Evolutionary conservation across 2,888 invertebrate species (phyloP).

Genomic region (Oscheius sp.): DNA sequence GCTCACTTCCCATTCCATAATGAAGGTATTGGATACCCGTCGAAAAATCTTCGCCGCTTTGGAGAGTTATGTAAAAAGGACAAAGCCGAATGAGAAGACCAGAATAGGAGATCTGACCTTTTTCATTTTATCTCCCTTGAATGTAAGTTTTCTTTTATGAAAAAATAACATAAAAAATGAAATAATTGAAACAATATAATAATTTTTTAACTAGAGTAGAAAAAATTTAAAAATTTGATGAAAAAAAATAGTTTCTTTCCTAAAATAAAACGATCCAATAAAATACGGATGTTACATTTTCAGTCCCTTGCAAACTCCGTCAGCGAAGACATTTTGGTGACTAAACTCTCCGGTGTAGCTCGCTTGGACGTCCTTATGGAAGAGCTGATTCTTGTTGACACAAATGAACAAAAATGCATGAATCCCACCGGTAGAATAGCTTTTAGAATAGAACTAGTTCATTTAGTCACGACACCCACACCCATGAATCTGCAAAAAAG

Average conservation of each 20-base stretch:
- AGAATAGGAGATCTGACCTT: conserved; percentile 86
- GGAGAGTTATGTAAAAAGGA: conserved; percentile 90
- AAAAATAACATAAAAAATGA: no score
- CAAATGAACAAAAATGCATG: conserved; percentile 34
- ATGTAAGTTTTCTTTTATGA: conserved; percentile 37
- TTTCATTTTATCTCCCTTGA: conserved; percentile 66
- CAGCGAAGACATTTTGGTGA: conserved; percentile 67
- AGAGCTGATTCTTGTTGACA: conserved; percentile 67
- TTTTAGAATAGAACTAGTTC: background rate
- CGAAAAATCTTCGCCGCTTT: conserved; percentile 93
- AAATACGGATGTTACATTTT: background rate
- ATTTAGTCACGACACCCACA: background rate
- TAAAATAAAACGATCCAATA: no score
- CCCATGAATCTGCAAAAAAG: conserved; percentile 5
- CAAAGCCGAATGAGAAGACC: conserved; percentile 89
- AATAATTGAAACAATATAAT: no score
- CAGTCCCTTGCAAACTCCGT: conserved; percentile 65
- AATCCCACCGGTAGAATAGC: background rate
- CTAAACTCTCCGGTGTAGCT: conserved; percentile 67
- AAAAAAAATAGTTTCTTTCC: no score
- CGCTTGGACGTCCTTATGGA: conserved; percentile 67
- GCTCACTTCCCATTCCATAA: conserved; percentile 78
- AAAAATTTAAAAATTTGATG: no score
- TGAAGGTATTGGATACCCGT: conserved; percentile 84
- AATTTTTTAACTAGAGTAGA: no score